Percentiles rank a stretch among this genome's conserved stretches.
Evolutionary conservation across 1,140 invertebrate genomes (phyloP).

Genomic region (Cotesia vestalis): DNA sequence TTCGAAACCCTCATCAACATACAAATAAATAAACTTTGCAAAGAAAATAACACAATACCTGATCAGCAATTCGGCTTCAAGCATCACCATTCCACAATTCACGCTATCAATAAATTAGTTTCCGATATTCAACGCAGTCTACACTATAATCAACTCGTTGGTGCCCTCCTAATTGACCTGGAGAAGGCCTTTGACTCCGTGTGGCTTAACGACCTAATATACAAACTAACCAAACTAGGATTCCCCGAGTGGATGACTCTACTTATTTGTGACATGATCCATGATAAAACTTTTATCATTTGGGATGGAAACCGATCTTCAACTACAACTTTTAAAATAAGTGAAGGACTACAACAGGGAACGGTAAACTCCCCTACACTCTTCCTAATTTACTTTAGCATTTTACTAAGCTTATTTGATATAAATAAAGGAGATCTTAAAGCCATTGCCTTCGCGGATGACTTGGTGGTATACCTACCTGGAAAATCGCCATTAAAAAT

Average conservation of each 20-base stretch:
- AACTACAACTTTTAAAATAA: neutral
- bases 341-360: neutral
- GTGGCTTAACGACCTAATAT: neutral
- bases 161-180: neutral
- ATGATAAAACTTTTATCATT: neutral
- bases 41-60: neutral
- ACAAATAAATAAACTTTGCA: neutral
- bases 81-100: neutral
- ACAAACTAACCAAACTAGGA: neutral
- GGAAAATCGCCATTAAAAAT: neutral
- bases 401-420: neutral
- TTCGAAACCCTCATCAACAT: neutral
- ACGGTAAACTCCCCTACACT: too few relatives aligned
- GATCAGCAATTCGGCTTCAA: neutral
- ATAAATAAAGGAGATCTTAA: neutral
- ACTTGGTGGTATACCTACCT: neutral
- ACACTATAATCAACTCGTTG: neutral
- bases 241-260: neutral
- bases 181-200: slow-evolving; percentile 18
- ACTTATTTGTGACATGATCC: neutral
- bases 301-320: neutral
- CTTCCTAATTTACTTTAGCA: neutral
- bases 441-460: neutral
- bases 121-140: neutral
- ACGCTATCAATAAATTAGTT: neutral